These are phyloP conservation scores for Melanotaenia trifasciata DNA, from an alignment of 2,797 vertebrate species.

Conservation along the genomic window DNA sequence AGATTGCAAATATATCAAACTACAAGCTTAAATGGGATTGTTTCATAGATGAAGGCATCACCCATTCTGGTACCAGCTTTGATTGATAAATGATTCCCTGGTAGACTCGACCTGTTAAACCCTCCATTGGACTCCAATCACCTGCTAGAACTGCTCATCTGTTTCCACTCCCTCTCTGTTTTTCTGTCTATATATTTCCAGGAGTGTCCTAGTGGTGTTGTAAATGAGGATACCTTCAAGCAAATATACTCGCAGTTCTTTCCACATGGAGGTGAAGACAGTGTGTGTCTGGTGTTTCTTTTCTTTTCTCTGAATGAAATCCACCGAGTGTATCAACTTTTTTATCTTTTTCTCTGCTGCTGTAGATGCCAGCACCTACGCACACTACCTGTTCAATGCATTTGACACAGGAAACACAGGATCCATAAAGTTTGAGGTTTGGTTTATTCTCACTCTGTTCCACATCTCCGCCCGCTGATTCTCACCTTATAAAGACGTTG, in stretches of 20 bases:
- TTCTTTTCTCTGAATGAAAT: neutral
- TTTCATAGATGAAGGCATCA: too few relatives aligned
- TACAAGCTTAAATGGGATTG: too few relatives aligned
- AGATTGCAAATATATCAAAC: neutral
- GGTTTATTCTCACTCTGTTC: constrained; percentile 20
- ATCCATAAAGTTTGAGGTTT: constrained; percentile 98
- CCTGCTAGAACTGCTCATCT: neutral
- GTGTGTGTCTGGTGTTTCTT: neutral
- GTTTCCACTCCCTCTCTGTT: neutral
- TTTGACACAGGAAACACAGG: constrained; percentile 94
- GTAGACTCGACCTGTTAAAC: neutral
- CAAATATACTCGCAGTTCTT: constrained; percentile 99
- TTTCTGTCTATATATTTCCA: constrained; percentile 58
- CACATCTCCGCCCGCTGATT: neutral
- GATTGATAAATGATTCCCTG: neutral
- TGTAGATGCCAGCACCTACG: constrained; percentile 95
- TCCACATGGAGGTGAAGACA: constrained; percentile 91
- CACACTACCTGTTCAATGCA: constrained; percentile 98
- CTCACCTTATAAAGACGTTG: neutral
- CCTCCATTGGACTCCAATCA: neutral
- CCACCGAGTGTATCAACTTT: neutral
- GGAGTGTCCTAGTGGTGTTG: constrained; percentile 96
- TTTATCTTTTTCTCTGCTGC: neutral
- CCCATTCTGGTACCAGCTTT: too few relatives aligned
- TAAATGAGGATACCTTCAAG: constrained; percentile 97